A percentile compares a stretch with the other conserved stretches of the same genome.
phyloP scores from a whole-genome alignment of 1,140 invertebrate genomes.

The Arion vulgaris region DNA sequence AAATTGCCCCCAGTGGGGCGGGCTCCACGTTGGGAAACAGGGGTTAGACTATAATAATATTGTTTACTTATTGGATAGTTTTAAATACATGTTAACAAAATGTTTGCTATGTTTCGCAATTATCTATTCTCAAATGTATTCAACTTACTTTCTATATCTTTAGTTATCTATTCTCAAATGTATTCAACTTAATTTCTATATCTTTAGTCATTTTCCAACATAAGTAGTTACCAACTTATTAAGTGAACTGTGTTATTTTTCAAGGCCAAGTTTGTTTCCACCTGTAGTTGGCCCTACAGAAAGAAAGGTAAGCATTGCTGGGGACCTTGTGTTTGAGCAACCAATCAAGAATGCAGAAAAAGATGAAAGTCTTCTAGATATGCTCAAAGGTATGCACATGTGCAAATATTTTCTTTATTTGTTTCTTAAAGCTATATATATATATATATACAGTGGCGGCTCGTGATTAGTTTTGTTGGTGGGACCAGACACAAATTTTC shows the following conservation, averaged over 20 bases:
- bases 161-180: no score
- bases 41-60: background rate
- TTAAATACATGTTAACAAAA: background rate
- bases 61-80: background rate
- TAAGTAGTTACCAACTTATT: no score
- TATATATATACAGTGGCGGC: no score
- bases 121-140: background rate
- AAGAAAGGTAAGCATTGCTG: slow-evolving; percentile 15
- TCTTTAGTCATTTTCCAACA: background rate
- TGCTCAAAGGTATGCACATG: slow-evolving; percentile 19
- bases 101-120: background rate
- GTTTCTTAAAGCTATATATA: no score
- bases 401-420: no score
- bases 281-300: slow-evolving; percentile 5
- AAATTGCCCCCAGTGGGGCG: no score
- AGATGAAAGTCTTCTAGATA: background rate
- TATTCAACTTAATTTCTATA: no score
- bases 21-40: no score
- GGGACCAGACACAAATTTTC: no score
- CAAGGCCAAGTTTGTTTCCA: slow-evolving; percentile 15
- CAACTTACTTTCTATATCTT: no score
- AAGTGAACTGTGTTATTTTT: background rate
- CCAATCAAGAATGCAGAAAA: background rate
- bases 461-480: no score
- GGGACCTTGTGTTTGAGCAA: slow-evolving; percentile 13